These are phyloP conservation scores for Parauchenoglanis punctatus DNA, from an alignment of 2,797 vertebrate genomes.

Conservation along the genomic window DNA sequence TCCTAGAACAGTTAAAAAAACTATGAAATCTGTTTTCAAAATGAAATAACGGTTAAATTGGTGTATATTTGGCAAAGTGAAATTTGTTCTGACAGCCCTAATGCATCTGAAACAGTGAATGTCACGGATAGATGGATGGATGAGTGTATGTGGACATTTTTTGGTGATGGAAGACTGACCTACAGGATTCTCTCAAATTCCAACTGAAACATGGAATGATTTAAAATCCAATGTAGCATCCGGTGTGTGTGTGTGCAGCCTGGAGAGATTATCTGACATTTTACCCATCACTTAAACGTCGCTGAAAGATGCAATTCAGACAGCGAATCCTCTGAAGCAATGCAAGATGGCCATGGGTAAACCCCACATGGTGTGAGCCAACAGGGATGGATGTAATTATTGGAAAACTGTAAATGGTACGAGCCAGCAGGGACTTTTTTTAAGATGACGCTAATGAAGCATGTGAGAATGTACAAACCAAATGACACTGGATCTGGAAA, in stretches of 20 bases:
- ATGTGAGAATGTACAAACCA: conserved; percentile 43
- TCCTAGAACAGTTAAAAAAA: background rate
- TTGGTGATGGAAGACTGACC: conserved; percentile 19
- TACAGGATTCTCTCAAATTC: conserved; percentile 20
- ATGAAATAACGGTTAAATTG: background rate
- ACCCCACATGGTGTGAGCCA: conserved; percentile 24
- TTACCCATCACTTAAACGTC: background rate
- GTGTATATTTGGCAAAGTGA: background rate
- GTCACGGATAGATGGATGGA: no score
- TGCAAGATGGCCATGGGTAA: background rate
- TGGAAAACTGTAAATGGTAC: conserved; percentile 8
- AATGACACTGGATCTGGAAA: conserved; percentile 48
- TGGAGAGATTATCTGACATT: background rate
- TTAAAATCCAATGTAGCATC: conserved; percentile 64
- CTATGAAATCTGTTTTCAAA: background rate
- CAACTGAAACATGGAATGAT: background rate
- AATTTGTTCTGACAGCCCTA: background rate
- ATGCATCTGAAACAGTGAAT: background rate
- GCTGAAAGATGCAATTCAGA: background rate
- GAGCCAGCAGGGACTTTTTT: conserved; percentile 39
- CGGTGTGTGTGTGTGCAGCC: background rate
- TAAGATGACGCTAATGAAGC: conserved; percentile 27
- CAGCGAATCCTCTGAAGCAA: background rate
- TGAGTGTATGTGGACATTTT: background rate
- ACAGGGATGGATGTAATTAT: conserved; percentile 1